Conservation (phyloP, 2,113 vertebrate genomes). For the Silurus asotus region DNA sequence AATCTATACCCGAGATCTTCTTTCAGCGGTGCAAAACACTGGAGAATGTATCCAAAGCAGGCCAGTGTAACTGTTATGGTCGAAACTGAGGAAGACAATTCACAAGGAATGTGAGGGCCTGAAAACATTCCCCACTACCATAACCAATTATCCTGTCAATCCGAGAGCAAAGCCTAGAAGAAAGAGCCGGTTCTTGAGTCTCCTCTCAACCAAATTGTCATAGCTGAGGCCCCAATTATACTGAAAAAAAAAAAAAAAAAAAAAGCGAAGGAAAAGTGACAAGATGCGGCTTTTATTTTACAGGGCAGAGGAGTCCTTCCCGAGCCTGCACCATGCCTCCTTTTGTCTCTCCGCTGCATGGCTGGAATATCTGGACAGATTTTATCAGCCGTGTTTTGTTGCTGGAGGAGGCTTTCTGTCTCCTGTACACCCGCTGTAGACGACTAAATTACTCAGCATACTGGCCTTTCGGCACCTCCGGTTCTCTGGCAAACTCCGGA, state of each 20-base stretch:
- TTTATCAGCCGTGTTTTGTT: conserved; percentile 68
- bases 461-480: conserved; percentile 41
- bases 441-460: conserved; percentile 37
- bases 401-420: conserved; percentile 64
- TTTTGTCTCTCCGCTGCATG: conserved; percentile 72
- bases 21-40: conserved; percentile 17
- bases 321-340: conserved; percentile 44
- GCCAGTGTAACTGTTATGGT: conserved; percentile 3
- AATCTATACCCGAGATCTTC: conserved; percentile 9
- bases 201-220: conserved; percentile 49
- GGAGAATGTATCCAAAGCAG: conserved; percentile 32
- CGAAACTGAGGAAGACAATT: conserved; percentile 19
- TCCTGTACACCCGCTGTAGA: conserved; percentile 57
- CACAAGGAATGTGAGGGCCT: conserved; percentile 21
- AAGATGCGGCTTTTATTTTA: conserved; percentile 64
- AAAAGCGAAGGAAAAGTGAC: conserved; percentile 39
- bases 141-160: conserved; percentile 50
- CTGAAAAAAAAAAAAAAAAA: neutral
- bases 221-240: conserved; percentile 8
- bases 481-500: conserved; percentile 5
- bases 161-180: conserved; percentile 10
- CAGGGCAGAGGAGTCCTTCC: conserved; percentile 35
- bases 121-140: conserved; percentile 14
- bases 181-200: conserved; percentile 52
- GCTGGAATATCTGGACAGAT: conserved; percentile 75